Conservation (phyloP, 2,113 vertebrate genomes). For the cat (Felis catus) region DNA sequence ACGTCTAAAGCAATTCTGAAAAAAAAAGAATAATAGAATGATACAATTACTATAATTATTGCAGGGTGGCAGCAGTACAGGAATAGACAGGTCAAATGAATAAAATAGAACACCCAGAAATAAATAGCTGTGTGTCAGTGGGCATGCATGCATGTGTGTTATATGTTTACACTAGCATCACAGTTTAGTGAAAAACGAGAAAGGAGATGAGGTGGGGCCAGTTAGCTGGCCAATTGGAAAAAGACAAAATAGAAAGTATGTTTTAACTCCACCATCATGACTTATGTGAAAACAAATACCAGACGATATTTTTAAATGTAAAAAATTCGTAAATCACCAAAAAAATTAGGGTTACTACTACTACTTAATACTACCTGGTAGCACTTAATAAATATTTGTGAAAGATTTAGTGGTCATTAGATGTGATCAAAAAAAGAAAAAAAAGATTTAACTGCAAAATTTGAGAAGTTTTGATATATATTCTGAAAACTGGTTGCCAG, state of each 20-base stretch:
- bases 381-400: neutral
- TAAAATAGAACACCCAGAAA: neutral
- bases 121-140: neutral
- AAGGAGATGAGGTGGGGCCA: neutral
- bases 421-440: neutral
- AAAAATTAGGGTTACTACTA: neutral
- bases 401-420: neutral
- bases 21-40: neutral
- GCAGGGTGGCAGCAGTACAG: neutral
- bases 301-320: neutral
- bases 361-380: neutral
- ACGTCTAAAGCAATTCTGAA: neutral
- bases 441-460: neutral
- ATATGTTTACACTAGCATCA: neutral
- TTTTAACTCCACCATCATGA: neutral
- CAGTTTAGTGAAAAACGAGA: neutral
- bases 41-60: constrained; percentile 1
- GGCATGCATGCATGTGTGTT: neutral
- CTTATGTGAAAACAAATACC: neutral
- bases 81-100: neutral
- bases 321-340: neutral
- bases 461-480: neutral
- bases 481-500: neutral
- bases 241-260: neutral
- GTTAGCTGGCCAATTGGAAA: neutral